Percentiles rank a stretch among this genome's conserved stretches.
These are phyloP conservation scores for Drosophila testacea DNA, from an alignment of 2,888 invertebrate genomes.

Conservation along the genomic window DNA sequence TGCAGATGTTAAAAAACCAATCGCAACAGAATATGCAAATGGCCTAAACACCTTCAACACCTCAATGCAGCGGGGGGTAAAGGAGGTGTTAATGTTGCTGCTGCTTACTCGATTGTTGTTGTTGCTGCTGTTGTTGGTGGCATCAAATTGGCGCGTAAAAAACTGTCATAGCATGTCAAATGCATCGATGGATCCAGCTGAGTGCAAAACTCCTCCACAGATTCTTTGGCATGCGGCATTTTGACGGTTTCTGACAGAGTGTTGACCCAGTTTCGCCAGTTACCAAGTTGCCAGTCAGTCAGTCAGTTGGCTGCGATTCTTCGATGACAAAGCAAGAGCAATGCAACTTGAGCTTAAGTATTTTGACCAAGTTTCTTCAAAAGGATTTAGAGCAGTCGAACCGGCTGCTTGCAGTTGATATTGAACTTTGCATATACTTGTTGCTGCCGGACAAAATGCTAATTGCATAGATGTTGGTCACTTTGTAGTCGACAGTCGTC, in stretches of 20 bases:
- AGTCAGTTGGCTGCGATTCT: constrained; percentile 23
- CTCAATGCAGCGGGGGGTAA: constrained; percentile 19
- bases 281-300: constrained; percentile 8
- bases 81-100: neutral
- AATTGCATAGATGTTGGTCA: constrained; percentile 62
- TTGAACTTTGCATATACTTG: constrained; percentile 63
- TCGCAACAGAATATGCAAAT: constrained; percentile 37
- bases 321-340: constrained; percentile 50
- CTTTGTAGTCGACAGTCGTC: constrained; percentile 51
- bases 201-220: constrained; percentile 59
- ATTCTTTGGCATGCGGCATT: constrained; percentile 24
- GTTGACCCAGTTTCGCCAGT: constrained; percentile 64
- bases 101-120: constrained; percentile 2
- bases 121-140: constrained; percentile 30
- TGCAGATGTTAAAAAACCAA: constrained; percentile 6
- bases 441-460: constrained; percentile 54
- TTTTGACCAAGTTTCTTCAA: constrained; percentile 71
- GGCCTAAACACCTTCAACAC: constrained; percentile 33
- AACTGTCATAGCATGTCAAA: constrained; percentile 74
- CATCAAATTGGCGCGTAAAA: constrained; percentile 56
- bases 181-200: constrained; percentile 46
- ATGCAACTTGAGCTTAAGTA: constrained; percentile 51
- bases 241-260: constrained; percentile 64
- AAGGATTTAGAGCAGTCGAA: constrained; percentile 65
- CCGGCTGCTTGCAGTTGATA: constrained; percentile 27